These are phyloP conservation scores for Drosophila neutralis DNA, from an alignment of 2,888 invertebrate genomes.

Conservation along the genomic window DNA sequence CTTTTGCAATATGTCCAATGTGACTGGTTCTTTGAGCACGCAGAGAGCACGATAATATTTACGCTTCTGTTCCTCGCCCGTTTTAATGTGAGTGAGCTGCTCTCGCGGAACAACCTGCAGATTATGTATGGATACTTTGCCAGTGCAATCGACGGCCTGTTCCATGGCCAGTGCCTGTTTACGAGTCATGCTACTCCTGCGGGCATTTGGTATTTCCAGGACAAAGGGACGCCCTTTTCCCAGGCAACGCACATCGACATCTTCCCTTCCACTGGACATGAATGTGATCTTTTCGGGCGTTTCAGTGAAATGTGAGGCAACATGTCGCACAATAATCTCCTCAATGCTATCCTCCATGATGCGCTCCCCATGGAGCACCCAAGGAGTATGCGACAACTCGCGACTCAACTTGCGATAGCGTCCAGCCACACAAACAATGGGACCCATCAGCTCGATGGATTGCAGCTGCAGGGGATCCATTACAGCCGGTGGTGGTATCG, in stretches of 20 bases:
- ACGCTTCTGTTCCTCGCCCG: constrained; percentile 94
- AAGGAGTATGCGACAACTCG: constrained; percentile 94
- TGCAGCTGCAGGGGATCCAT: constrained; percentile 63
- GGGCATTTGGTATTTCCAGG: constrained; percentile 91
- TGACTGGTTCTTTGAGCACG: constrained; percentile 84
- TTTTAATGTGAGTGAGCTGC: constrained; percentile 89
- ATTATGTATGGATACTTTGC: constrained; percentile 87
- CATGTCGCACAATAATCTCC: constrained; percentile 91
- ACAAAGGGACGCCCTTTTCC: constrained; percentile 97
- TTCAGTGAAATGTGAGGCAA: constrained; percentile 86
- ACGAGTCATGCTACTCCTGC: constrained; percentile 85
- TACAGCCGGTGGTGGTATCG: constrained; percentile 86
- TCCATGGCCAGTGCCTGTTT: constrained; percentile 87
- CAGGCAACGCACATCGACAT: constrained; percentile 97
- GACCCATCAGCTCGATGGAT: constrained; percentile 79
- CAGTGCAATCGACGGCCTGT: constrained; percentile 85
- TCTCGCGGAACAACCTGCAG: constrained; percentile 89
- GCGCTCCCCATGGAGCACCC: constrained; percentile 89
- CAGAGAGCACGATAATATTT: constrained; percentile 95
- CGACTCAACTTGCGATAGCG: constrained; percentile 94
- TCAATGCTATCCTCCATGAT: constrained; percentile 95
- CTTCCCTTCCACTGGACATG: constrained; percentile 97
- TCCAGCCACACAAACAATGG: constrained; percentile 83
- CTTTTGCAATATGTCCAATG: constrained; percentile 86
- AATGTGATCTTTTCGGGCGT: constrained; percentile 87